Base-by-base conservation (phyloP, 2,888 invertebrate genomes). In the Eristalinus aeneus region DNA sequence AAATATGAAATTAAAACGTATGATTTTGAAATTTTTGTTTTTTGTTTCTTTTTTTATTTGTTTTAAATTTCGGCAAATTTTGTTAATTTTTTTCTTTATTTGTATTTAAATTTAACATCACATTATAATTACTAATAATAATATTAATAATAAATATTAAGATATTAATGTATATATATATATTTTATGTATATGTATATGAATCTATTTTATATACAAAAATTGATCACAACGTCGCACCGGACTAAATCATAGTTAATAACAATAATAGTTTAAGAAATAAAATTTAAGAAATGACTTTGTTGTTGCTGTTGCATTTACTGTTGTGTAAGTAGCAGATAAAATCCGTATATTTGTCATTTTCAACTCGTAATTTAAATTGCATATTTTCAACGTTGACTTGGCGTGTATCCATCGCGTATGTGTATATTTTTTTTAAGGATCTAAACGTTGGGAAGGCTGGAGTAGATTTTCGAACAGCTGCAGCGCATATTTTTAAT, bases 21-120 rank as follows among this genome's bases (percentile, higher is more conserved):
- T 60, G 74, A 61, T 73, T 81, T 46, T 76, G 81, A 86, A 82
- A 74, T 56, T n/a, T n/a, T n/a, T 69, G 56, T 71, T 16, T 65
- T 81, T 64, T 46, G 54, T 54, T 81, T 67, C 12, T 46, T 71
- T 75, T 27, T 46, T 74, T 71, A 31, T 31, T 20, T 20, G 56
- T 56, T 27, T 72, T 81, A 74, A 78, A 78, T 69, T 86, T 46
- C 46, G 46, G 46, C 46, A 46, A 46, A 46, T 46, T 46, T 46
- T 46, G 46, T 46, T 46, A 27, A 60, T 39, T 77, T 46, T 56
- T 31, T 61, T 77, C 69, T 75, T 67, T 72, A 60, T 78, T 68
- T 82, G 72, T 88, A 85, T 85, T 86, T 86, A 89, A 86, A 86
- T 86, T 86, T 90, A 90, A 90, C 90, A 90, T 90, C 90, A 90